Percentiles rank a stretch among this genome's conserved stretches.
phyloP scores from a whole-genome alignment of 2,888 invertebrate species.

The Andrena hattorfiana region DNA sequence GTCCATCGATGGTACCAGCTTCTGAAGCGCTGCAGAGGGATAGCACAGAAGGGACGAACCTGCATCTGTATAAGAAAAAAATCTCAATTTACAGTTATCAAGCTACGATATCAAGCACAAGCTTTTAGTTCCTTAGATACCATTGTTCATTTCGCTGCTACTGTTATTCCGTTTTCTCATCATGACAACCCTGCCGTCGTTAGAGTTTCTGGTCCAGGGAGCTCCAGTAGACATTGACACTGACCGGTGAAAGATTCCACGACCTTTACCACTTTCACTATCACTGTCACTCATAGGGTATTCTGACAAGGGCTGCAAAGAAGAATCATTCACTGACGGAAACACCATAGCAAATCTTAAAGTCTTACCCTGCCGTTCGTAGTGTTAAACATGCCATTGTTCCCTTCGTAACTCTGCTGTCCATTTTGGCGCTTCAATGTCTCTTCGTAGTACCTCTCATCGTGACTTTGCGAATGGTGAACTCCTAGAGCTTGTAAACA shows the following conservation, averaged over 20 bases:
- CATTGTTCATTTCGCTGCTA: conserved; percentile 88
- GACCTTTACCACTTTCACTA: conserved; percentile 86
- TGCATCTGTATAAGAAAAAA: conserved; percentile 86
- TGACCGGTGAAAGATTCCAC: conserved; percentile 92
- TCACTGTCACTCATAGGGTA: conserved; percentile 86
- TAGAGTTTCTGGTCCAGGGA: conserved; percentile 87
- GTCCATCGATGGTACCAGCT: conserved; percentile 90
- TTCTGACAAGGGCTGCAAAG: conserved; percentile 86
- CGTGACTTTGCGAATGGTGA: conserved; percentile 77
- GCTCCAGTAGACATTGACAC: conserved; percentile 93
- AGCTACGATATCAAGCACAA: not conserved
- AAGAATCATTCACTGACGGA: conserved; percentile 19
- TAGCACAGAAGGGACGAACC: conserved; percentile 94
- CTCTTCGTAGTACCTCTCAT: conserved; percentile 85
- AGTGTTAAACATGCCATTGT: conserved; percentile 70
- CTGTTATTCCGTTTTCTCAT: conserved; percentile 90
- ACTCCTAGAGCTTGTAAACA: conserved; percentile 87
- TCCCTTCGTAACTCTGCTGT: conserved; percentile 82
- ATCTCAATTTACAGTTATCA: not conserved
- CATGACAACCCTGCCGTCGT: conserved; percentile 87
- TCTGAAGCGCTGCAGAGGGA: conserved; percentile 94
- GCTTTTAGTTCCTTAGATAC: conserved; percentile 70
- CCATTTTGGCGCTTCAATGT: conserved; percentile 85
- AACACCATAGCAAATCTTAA: not conserved
- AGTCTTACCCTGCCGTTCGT: conserved; percentile 83